These are phyloP conservation scores for Aphis craccivora DNA, from an alignment of 1,140 invertebrate genomes.

Conservation along the genomic window DNA sequence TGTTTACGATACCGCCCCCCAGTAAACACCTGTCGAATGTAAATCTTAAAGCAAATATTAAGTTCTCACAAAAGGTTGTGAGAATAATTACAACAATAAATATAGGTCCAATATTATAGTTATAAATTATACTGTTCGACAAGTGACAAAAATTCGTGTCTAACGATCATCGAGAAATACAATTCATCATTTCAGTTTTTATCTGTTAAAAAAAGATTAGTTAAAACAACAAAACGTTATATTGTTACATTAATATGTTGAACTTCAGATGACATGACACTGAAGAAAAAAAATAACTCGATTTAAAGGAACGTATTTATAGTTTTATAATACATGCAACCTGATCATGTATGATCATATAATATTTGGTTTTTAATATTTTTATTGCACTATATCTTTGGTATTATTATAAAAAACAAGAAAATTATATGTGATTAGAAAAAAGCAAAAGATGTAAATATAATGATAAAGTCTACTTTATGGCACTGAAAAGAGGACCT, in stretches of 20 bases:
- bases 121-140: background rate
- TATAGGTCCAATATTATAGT: background rate
- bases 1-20: constrained; percentile 22
- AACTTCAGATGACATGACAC: background rate
- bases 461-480: no score
- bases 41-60: constrained; percentile 39
- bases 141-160: background rate
- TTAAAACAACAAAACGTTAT: background rate
- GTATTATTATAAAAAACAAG: no score
- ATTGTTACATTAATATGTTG: background rate
- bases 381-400: no score
- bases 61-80: constrained; percentile 12
- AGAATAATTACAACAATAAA: constrained; percentile 21
- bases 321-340: background rate
- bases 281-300: background rate
- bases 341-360: background rate
- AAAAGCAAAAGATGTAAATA: no score
- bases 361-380: no score
- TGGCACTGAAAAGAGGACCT: no score
- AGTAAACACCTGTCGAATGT: constrained; percentile 31
- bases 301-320: background rate
- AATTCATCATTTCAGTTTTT: background rate
- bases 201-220: background rate
- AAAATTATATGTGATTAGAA: no score
- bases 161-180: background rate